phyloP scores from a whole-genome alignment of 1,140 invertebrate genomes.

The Centruroides vittatus region DNA sequence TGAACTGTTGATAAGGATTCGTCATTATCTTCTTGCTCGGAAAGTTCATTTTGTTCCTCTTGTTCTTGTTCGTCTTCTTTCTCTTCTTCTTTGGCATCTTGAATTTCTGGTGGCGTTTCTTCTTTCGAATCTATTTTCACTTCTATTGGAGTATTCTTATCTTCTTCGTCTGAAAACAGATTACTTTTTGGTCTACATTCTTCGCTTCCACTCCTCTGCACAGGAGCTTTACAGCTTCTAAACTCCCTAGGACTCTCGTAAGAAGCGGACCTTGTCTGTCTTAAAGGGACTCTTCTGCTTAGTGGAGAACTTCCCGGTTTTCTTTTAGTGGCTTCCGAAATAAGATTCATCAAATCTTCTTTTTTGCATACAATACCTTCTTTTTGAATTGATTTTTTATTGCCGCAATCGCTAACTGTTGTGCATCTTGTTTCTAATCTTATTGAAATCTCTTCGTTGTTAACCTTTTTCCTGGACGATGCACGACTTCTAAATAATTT shows the following conservation, averaged over 20 bases:
- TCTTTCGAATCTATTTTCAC: background rate
- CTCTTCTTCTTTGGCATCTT: no score
- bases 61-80: background rate
- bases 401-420: background rate
- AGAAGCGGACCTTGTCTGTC: slow-evolving; percentile 14
- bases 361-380: slow-evolving; percentile 20
- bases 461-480: slow-evolving; percentile 3
- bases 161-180: no score
- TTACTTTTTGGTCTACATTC: background rate
- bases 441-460: background rate
- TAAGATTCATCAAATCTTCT: slow-evolving; percentile 16
- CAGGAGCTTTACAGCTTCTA: background rate
- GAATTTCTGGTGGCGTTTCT: background rate
- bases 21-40: background rate
- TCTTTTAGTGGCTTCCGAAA: slow-evolving; percentile 13
- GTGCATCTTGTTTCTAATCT: background rate
- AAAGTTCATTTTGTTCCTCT: background rate
- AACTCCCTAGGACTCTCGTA: slow-evolving; percentile 6
- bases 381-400: background rate
- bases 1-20: slow-evolving; percentile 9
- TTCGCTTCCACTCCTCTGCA: slow-evolving; percentile 8
- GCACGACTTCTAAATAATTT: background rate
- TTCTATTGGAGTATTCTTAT: no score
- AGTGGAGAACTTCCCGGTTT: slow-evolving; percentile 6
- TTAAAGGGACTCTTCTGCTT: background rate